Evolutionary conservation across 2,113 vertebrate species (phyloP).

Genomic region (Vulpes vulpes): DNA sequence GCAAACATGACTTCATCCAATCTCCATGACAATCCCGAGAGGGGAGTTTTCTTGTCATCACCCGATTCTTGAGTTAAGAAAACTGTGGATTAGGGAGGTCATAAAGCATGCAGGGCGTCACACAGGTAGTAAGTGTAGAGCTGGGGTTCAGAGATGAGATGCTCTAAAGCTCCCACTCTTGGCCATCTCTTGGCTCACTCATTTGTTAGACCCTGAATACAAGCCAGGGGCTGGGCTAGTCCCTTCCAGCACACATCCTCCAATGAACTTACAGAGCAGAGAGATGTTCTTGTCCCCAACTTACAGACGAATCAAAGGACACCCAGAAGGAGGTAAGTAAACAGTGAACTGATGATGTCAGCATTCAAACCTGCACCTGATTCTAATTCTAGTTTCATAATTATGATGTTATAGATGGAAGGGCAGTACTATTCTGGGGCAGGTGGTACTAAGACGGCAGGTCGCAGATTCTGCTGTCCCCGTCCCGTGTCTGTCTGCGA

Average conservation of each 20-base stretch:
- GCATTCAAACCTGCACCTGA: background rate
- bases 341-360: background rate
- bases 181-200: background rate
- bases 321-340: background rate
- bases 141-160: background rate
- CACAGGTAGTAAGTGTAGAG: background rate
- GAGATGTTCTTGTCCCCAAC: background rate
- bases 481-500: rapidly evolving
- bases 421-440: background rate
- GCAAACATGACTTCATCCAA: background rate
- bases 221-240: background rate
- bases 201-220: background rate
- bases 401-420: background rate
- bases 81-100: slow-evolving; percentile 15
- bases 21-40: background rate
- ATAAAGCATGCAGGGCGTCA: background rate
- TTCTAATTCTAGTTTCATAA: background rate
- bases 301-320: background rate
- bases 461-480: background rate
- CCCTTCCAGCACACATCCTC: rapidly evolving
- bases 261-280: background rate
- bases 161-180: background rate
- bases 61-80: background rate
- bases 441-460: rapidly evolving
- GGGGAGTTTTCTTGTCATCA: background rate